These are phyloP conservation scores for Xylocampa areola DNA, from an alignment of 2,888 invertebrate genomes.

Conservation along the genomic window DNA sequence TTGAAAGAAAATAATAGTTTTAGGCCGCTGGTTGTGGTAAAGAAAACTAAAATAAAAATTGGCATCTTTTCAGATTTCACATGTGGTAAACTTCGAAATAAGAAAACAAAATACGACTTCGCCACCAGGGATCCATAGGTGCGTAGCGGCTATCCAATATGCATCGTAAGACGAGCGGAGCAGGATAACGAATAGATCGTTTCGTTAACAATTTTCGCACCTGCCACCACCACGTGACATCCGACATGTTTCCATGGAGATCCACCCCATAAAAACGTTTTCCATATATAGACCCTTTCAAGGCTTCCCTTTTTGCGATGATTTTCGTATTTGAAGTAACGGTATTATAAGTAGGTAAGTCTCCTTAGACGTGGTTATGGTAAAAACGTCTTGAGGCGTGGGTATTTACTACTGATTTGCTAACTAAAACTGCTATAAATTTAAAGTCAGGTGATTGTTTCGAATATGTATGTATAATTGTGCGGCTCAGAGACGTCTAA, in stretches of 20 bases:
- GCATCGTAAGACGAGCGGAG: constrained; percentile 29
- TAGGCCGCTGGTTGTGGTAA: neutral
- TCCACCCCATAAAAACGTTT: constrained; percentile 39
- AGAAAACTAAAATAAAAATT: constrained; percentile 12
- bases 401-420: no score
- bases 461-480: constrained; percentile 4
- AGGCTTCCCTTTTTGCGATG: constrained; percentile 22
- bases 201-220: constrained; percentile 41
- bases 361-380: neutral
- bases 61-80: constrained; percentile 11
- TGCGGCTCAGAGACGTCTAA: constrained; percentile 9
- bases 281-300: constrained; percentile 42
- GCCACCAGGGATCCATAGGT: constrained; percentile 41
- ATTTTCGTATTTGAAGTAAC: constrained; percentile 22
- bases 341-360: constrained; percentile 21
- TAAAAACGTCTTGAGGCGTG: neutral
- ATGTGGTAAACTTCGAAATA: constrained; percentile 12
- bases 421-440: no score
- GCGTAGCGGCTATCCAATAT: constrained; percentile 52
- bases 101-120: constrained; percentile 39
- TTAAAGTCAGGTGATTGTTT: no score
- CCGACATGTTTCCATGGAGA: constrained; percentile 26
- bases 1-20: neutral
- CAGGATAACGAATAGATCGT: constrained; percentile 45
- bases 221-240: constrained; percentile 49